Evolutionary conservation across 1,140 invertebrate genomes (phyloP), one percentile per base, ranked within the genome.

Genomic region (Drosophila tropicalis): DNA sequence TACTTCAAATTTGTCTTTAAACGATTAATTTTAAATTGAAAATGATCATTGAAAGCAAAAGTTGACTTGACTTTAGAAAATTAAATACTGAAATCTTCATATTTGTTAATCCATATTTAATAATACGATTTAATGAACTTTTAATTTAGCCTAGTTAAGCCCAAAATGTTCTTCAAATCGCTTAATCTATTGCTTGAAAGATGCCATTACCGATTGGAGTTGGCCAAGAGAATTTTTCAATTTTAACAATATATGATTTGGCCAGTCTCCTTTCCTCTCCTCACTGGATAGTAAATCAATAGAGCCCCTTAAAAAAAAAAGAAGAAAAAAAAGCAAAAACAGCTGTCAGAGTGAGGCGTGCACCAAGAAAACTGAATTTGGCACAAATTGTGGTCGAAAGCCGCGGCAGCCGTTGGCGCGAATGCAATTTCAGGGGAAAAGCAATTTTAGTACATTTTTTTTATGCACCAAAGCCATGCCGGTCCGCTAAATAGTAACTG

Each of bases 401-500:
- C 56, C 25, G 58, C 61, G 56, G 77, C 75, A 76, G 72, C 72
- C 58, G 44, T 51, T 51, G 44, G 72, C 64, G 56, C 67, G 54
- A 62, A 70, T 76, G 66, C 76, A 73, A 47, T 58, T 60, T 44
- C 39, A 40, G 62, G 72, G 64, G 67, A 82, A 86, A 86, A 87
- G 68, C 79, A 68, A 86, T 86, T 86, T 85, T 62, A 60, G 68
- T 70, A 76, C 67, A 82, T 82, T 82, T 76, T 82, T 75, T 86
- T 85, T 78, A 81, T 77, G 67, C 51, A 51, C 44, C 44, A 51
- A 51, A 29, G 60, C 62, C 62, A 17, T 41, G 78, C 36, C 56
- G 57, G 68, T 40, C 83, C 79, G 79, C 79, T 82, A 87, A 85
- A 87, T 81, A 82, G 79, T 87, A 85, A 85, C 83, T 85, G 82